phyloP scores from a whole-genome alignment of 2,888 invertebrate species.

The Caenorhabditis imperialis region DNA sequence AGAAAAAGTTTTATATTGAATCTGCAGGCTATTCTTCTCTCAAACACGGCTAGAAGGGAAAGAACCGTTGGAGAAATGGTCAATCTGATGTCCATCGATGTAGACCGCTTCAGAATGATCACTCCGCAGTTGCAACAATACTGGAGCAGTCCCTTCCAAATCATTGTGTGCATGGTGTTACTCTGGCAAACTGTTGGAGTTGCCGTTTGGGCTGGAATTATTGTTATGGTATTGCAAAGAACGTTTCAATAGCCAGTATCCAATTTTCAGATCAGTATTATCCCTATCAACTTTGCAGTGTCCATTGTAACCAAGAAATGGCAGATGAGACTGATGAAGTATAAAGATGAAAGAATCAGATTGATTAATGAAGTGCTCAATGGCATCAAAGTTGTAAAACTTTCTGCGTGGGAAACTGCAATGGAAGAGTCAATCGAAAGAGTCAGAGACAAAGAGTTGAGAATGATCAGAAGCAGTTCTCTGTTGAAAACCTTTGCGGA shows the following conservation, averaged over 20 bases:
- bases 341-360: constrained; percentile 93
- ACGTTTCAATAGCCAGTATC: too few species aligned
- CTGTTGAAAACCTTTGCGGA: constrained; percentile 72
- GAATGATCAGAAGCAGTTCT: constrained; percentile 67
- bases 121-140: constrained; percentile 76
- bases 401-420: constrained; percentile 81
- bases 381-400: constrained; percentile 85
- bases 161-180: constrained; percentile 76
- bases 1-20: background rate
- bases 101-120: constrained; percentile 79
- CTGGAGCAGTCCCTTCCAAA: constrained; percentile 77
- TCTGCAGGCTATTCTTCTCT: constrained; percentile 79
- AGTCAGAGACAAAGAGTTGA: constrained; percentile 57
- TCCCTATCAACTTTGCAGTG: constrained; percentile 80
- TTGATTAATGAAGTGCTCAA: constrained; percentile 93
- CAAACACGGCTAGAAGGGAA: constrained; percentile 79
- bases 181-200: constrained; percentile 82
- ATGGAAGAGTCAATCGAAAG: constrained; percentile 71
- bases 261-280: constrained; percentile 78
- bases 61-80: constrained; percentile 81
- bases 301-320: constrained; percentile 70
- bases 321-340: constrained; percentile 88
- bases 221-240: constrained; percentile 87
- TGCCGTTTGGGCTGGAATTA: constrained; percentile 91
- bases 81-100: constrained; percentile 81